A percentile compares a stretch with the other conserved stretches of the same genome.
phyloP scores from a whole-genome alignment of 1,140 invertebrate species.

The Trissolcus basalis region DNA sequence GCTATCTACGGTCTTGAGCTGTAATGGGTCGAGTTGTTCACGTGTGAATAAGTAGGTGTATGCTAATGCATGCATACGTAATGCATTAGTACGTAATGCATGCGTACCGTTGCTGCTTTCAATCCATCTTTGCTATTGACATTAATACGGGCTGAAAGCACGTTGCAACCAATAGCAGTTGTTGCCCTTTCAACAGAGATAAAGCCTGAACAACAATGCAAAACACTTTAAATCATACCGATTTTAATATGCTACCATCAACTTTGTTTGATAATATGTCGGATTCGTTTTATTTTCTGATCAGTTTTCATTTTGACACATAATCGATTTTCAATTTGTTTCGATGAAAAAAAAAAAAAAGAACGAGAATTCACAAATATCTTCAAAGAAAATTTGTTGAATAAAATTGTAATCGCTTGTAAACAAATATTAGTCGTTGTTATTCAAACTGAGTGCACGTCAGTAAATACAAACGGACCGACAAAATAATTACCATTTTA shows the following conservation, averaged over 20 bases:
- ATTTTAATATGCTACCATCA: neutral
- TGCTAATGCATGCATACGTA: slow-evolving; percentile 60
- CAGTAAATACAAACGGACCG: too few relatives aligned
- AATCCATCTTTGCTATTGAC: slow-evolving; percentile 52
- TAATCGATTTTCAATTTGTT: too few relatives aligned
- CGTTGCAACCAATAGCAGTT: slow-evolving; percentile 35
- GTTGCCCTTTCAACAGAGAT: slow-evolving; percentile 35
- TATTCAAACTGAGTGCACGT: too few relatives aligned
- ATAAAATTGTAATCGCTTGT: too few relatives aligned
- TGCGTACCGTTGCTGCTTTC: slow-evolving; percentile 50
- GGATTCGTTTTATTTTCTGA: too few relatives aligned
- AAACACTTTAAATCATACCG: neutral
- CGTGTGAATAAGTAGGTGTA: slow-evolving; percentile 59
- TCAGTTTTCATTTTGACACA: too few relatives aligned
- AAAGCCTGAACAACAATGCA: slow-evolving; percentile 19
- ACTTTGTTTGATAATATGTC: too few relatives aligned
- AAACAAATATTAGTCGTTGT: too few relatives aligned
- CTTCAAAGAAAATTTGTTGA: too few relatives aligned
- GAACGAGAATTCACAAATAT: too few relatives aligned
- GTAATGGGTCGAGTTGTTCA: slow-evolving; percentile 57
- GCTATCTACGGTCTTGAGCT: slow-evolving; percentile 52
- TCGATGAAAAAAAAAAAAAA: too few relatives aligned
- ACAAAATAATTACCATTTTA: too few relatives aligned
- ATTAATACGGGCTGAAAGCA: slow-evolving; percentile 49
- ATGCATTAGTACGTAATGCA: slow-evolving; percentile 55